These are phyloP conservation scores for Parapristionchus giblindavisi DNA, from an alignment of 2,888 invertebrate species.

Conservation along the genomic window DNA sequence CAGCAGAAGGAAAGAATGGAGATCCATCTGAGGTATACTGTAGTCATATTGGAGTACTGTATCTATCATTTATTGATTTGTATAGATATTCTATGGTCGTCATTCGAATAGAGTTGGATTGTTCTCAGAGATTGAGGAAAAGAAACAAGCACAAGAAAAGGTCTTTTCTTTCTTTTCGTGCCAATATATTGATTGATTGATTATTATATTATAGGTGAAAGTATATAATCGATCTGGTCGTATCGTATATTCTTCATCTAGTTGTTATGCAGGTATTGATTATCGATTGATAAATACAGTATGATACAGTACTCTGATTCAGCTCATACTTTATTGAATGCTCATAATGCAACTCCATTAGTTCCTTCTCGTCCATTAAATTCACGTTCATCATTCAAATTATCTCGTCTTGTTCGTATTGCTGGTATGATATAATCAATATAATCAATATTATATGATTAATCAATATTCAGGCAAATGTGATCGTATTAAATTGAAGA, in stretches of 20 bases:
- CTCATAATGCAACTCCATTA: constrained; percentile 41
- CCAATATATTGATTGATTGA: background rate
- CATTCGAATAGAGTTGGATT: constrained; percentile 35
- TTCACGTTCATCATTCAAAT: constrained; percentile 24
- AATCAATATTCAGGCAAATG: no score
- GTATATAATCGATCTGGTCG: constrained; percentile 29
- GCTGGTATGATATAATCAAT: no score
- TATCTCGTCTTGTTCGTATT: constrained; percentile 20
- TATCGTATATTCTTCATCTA: constrained; percentile 23
- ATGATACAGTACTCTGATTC: no score
- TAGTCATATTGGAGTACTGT: background rate
- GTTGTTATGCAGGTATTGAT: constrained; percentile 28
- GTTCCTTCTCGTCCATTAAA: constrained; percentile 12
- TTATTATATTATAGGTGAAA: background rate
- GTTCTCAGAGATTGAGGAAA: constrained; percentile 26
- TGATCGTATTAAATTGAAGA: constrained; percentile 33
- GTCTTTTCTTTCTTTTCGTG: background rate
- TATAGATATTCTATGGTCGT: constrained; percentile 34
- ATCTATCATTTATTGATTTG: background rate
- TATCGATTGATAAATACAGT: no score
- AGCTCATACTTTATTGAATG: constrained; percentile 46
- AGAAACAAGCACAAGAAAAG: constrained; percentile 13
- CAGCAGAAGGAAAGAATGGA: constrained; percentile 6
- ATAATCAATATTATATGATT: no score
- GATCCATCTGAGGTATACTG: constrained; percentile 27